Base-by-base conservation (phyloP, 2,888 invertebrate genomes). In the Oeneis ivallda region DNA sequence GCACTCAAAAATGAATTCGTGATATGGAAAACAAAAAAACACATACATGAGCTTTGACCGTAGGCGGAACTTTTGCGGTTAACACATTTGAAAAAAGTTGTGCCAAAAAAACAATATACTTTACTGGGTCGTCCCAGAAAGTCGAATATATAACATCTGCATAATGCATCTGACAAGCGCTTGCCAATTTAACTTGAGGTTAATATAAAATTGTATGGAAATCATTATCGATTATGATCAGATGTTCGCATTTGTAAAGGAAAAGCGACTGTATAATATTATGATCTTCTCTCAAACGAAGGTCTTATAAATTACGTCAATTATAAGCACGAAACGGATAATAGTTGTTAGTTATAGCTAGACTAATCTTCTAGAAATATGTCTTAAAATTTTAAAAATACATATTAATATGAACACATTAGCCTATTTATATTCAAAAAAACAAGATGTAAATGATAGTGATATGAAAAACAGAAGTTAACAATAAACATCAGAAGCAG, bases 281-380 rank as follows among this genome's bases (percentile, higher is more conserved):
- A 49, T 13, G 59, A 41, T 67, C 64, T 60, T 56, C 54, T 64
- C 59, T 49, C 43, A 64, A 45, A 17, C 9, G 49, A 47, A 66
- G 64, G 64, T 60, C 64, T 54, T 43, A 64, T 17, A 63, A 45
- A 49, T 63, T 63, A 59, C 34, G 39, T 47, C 54, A 66, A 66
- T 66, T 66, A 66, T 7, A 13, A 10, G 13, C 66, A 67, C 50
- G 66, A 64, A 64, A 56, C 17, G 34, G 59, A 49, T 41, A 34
- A 53, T 59, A 49, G n/a, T 19, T 26, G 54, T 19, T 15, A 19
- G 32, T 49, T 39, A 3, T 11, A 54, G 32, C 47, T 62, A 54
- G 10, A 43, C 41, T 8, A 19, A 49, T 9, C 49, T 17, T 49
- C 49, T 2, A 9, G 49, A 49, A 19, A 45, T n/a, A 13, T 43